Conservation (phyloP, 2,797 vertebrate genomes). For the Xyrichtys novacula region DNA sequence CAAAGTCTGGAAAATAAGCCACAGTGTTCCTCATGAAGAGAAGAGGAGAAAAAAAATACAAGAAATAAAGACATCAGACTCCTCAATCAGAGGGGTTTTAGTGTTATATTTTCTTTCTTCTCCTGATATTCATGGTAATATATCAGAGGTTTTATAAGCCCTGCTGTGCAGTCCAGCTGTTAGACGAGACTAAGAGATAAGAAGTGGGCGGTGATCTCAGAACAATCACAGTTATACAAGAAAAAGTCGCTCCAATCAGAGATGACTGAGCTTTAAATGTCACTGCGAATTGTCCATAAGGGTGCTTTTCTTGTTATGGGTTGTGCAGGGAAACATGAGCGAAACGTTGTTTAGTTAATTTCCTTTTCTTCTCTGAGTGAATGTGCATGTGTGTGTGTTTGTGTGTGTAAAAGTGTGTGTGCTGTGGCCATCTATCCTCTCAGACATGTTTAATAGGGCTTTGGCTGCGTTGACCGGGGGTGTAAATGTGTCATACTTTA, state of each 20-base stretch:
- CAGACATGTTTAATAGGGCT: conserved; percentile 83
- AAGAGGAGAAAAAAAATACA: background rate
- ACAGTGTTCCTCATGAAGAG: conserved; percentile 1
- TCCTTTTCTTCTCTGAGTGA: conserved; percentile 42
- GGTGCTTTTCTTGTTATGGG: conserved; percentile 52
- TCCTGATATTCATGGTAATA: conserved; percentile 60
- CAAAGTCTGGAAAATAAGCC: conserved; percentile 39
- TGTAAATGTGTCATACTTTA: conserved; percentile 89
- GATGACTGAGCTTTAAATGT: conserved; percentile 55
- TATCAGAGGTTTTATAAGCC: conserved; percentile 72
- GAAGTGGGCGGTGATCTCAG: conserved; percentile 52
- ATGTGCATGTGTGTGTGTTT: conserved; percentile 17
- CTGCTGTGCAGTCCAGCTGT: conserved; percentile 62
- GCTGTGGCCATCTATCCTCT: conserved; percentile 75
- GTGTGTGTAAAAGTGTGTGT: conserved; percentile 23
- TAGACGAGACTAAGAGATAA: conserved; percentile 60
- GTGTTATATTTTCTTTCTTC: conserved; percentile 37
- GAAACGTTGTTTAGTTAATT: conserved; percentile 75
- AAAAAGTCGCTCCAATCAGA: conserved; percentile 38
- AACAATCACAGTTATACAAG: conserved; percentile 59
- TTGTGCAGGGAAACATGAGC: conserved; percentile 56
- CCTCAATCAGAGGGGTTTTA: conserved; percentile 42
- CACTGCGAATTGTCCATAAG: conserved; percentile 51
- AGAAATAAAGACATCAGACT: conserved; percentile 53
- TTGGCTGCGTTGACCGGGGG: conserved; percentile 83